Evolutionary conservation across 2,888 invertebrate genomes (phyloP).

Genomic region (Scaptomyza tumidula): DNA sequence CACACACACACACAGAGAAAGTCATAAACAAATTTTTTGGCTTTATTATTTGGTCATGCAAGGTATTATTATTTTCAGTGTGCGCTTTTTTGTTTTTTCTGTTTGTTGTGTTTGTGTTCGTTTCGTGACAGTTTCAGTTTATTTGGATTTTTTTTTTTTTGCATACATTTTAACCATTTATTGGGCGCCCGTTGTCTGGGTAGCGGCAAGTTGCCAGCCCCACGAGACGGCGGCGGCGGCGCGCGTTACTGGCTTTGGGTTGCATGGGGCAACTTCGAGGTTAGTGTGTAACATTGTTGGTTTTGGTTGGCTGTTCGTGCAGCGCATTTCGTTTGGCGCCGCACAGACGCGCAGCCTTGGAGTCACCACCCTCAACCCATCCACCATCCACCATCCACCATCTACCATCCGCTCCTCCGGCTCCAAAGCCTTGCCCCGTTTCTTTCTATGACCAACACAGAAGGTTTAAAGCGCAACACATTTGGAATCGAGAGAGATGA

Average conservation of each 20-base stretch:
- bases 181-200: conserved; percentile 68
- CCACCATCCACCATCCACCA: not conserved
- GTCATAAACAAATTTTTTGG: conserved; percentile 72
- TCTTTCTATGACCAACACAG: not conserved
- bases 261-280: conserved; percentile 38
- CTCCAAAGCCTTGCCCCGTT: not conserved
- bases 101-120: conserved; percentile 30
- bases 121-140: conserved; percentile 79
- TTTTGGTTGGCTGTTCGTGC: conserved; percentile 68
- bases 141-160: conserved; percentile 54
- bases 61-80: conserved; percentile 40
- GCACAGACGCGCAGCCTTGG: conserved; percentile 74
- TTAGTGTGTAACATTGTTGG: conserved; percentile 33
- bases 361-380: not conserved
- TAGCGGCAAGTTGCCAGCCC: conserved; percentile 17
- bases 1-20: conserved; percentile 26
- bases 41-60: conserved; percentile 62
- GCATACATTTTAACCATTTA: conserved; percentile 77
- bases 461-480: conserved; percentile 61
- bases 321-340: conserved; percentile 75
- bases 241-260: conserved; percentile 2
- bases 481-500: conserved; percentile 1
- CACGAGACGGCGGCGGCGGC: not conserved
- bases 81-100: conserved; percentile 11
- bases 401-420: too few relatives aligned